Evolutionary conservation across 1,140 invertebrate species (phyloP).

Genomic region (Bombus vancouverensis): DNA sequence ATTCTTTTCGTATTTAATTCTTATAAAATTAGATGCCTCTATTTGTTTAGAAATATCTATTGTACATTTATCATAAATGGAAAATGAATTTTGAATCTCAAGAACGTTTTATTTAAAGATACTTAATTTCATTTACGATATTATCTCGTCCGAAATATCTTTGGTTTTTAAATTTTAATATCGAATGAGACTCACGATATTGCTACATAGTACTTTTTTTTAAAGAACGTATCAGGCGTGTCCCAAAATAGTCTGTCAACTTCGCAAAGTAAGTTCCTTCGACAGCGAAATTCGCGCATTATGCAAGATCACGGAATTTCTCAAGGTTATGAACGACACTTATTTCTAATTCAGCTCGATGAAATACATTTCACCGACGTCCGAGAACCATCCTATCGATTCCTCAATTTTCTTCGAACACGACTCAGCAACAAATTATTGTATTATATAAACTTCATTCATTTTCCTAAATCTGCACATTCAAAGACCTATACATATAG

Average conservation of each 20-base stretch:
- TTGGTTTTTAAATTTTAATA: neutral
- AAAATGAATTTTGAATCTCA: neutral
- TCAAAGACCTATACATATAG: neutral
- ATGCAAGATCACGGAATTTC: constrained; percentile 46
- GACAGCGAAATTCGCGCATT: constrained; percentile 29
- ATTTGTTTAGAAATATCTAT: neutral
- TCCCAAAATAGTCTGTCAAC: neutral
- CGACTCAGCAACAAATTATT: neutral
- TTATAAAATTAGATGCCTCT: no score
- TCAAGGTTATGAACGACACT: constrained; percentile 23
- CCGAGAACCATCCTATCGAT: neutral
- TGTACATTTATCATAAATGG: neutral
- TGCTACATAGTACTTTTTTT: neutral
- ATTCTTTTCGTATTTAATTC: neutral
- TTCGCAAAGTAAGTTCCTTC: constrained; percentile 23
- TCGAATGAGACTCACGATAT: neutral
- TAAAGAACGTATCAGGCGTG: neutral
- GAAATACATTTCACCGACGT: neutral
- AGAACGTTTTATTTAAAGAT: neutral
- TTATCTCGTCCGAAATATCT: no score
- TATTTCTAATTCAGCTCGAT: constrained; percentile 14
- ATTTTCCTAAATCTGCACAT: neutral
- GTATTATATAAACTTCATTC: neutral
- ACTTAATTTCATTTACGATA: no score
- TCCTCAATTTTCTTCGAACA: neutral